Conservation (phyloP, 2,888 invertebrate species). For the Lathronympha strigana region DNA sequence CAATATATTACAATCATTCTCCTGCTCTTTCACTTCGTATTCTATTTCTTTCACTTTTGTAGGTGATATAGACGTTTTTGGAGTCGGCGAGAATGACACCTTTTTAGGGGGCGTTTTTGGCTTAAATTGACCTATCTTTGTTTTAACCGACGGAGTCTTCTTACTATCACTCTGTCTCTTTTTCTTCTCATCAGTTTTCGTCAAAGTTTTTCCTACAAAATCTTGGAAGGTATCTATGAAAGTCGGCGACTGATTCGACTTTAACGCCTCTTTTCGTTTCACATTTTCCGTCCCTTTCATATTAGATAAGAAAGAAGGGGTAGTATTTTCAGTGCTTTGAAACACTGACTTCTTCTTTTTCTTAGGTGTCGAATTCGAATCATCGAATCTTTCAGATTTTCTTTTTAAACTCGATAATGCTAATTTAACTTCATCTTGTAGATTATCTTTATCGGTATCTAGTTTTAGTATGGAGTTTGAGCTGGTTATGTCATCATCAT, state of each 20-base stretch:
- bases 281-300: background rate
- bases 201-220: slow-evolving; percentile 19
- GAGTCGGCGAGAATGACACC: background rate
- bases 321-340: slow-evolving; percentile 37
- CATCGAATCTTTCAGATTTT: background rate
- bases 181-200: slow-evolving; percentile 20
- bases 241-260: background rate
- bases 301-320: background rate
- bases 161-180: slow-evolving; percentile 31
- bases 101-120: slow-evolving; percentile 47
- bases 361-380: background rate
- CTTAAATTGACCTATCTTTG: slow-evolving; percentile 65
- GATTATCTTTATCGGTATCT: slow-evolving; percentile 2
- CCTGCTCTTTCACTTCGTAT: slow-evolving; percentile 71
- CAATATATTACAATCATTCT: slow-evolving; percentile 74
- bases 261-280: background rate
- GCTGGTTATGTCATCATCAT: slow-evolving; percentile 25
- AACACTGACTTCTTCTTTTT: slow-evolving; percentile 18
- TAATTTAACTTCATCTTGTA: slow-evolving; percentile 12
- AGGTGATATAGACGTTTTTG: background rate
- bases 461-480: background rate
- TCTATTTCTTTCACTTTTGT: slow-evolving; percentile 49
- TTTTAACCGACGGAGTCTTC: slow-evolving; percentile 58
- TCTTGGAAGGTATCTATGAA: slow-evolving; percentile 32
- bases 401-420: slow-evolving; percentile 18